Conservation (phyloP, 2,888 invertebrate genomes). For the Diarsia rubi region DNA sequence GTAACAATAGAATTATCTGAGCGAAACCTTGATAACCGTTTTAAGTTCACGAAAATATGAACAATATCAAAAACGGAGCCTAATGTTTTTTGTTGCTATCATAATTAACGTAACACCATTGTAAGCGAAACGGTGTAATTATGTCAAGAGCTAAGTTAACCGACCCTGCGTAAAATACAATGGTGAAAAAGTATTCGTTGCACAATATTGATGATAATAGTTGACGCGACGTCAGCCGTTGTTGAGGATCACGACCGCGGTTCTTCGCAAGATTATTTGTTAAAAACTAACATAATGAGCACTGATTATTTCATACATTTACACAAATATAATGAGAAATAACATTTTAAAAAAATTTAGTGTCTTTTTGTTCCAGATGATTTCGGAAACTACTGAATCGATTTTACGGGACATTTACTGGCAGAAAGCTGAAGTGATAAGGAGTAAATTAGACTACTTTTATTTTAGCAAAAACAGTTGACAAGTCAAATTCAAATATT, state of each 20-base stretch:
- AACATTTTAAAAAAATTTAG: too few relatives aligned
- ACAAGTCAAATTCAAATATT: too few relatives aligned
- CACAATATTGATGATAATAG: conserved; percentile 66
- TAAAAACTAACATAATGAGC: neutral
- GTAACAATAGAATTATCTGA: conserved; percentile 30
- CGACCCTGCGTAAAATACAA: conserved; percentile 60
- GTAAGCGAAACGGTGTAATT: conserved; percentile 72
- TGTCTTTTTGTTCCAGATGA: too few relatives aligned
- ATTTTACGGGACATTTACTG: too few relatives aligned
- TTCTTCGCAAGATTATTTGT: neutral
- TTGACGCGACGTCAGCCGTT: neutral
- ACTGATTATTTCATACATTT: neutral
- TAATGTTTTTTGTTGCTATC: conserved; percentile 44
- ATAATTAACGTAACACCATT: conserved; percentile 64
- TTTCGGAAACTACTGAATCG: too few relatives aligned
- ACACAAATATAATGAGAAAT: too few relatives aligned
- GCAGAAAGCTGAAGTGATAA: too few relatives aligned
- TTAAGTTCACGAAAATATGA: conserved; percentile 42
- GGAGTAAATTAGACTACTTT: too few relatives aligned
- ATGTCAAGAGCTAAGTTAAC: conserved; percentile 75
- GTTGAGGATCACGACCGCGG: neutral
- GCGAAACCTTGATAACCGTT: conserved; percentile 48
- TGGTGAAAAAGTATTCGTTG: conserved; percentile 57
- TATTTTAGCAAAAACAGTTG: too few relatives aligned
- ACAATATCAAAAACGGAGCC: conserved; percentile 35